Evolutionary conservation across 2,113 vertebrate species (phyloP).

Genomic region (Peucedramus taeniatus): DNA sequence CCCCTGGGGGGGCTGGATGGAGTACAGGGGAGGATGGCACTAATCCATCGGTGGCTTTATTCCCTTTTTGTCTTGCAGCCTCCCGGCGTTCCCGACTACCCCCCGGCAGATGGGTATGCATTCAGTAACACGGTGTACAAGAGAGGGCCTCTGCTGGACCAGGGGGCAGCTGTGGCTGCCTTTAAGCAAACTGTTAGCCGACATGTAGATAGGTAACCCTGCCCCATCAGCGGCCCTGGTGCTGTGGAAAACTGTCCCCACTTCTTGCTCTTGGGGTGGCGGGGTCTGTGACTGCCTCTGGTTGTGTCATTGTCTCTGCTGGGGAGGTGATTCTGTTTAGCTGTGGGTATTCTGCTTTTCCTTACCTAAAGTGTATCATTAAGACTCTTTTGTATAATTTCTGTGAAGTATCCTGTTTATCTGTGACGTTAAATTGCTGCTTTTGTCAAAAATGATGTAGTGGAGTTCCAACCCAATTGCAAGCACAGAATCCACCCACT

Average conservation of each 20-base stretch:
- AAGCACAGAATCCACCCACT: not conserved
- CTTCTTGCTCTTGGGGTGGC: not conserved
- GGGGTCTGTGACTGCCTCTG: not conserved
- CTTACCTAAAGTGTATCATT: not conserved
- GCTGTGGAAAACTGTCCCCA: conserved; percentile 76
- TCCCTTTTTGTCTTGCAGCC: conserved; percentile 69
- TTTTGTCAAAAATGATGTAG: not conserved
- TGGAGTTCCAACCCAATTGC: not conserved
- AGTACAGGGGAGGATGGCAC: not conserved
- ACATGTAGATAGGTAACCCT: conserved; percentile 85
- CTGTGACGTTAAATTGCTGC: not conserved
- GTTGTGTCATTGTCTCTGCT: not conserved
- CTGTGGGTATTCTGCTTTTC: not conserved
- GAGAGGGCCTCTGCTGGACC: conserved; percentile 78
- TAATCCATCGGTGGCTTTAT: not conserved
- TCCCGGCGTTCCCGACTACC: conserved; percentile 67
- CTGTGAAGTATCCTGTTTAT: not conserved
- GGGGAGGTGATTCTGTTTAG: not conserved
- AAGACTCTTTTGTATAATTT: not conserved
- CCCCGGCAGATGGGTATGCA: conserved; percentile 78
- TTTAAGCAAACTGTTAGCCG: conserved; percentile 83
- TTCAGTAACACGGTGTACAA: conserved; percentile 72
- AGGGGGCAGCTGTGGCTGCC: conserved; percentile 76
- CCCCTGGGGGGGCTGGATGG: not conserved
- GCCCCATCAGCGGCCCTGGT: not conserved